Base-by-base conservation (phyloP, 2,888 invertebrate genomes). In the Galerucella calmariensis region DNA sequence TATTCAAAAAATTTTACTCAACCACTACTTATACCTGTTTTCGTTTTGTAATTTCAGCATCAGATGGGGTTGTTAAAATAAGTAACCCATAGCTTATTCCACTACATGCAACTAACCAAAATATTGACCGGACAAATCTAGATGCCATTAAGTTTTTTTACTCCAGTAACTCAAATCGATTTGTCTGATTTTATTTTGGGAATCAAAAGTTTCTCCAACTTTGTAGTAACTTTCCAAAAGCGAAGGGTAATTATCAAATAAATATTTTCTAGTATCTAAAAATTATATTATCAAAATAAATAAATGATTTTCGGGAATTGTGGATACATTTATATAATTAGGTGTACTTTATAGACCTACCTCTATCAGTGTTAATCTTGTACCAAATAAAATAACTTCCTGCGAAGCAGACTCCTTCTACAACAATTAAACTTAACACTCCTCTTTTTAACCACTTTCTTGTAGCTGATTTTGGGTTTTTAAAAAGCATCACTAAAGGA, bases 191-290 rank as follows among this genome's bases (percentile, higher is more conserved):
- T 84, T 89, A 75, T 87, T 88, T 56, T 90, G 88, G 0, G 84
- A 83, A 70, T 91, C 90, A 11, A 93, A 79, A 59, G 87, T 84
- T 87, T 94, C 94, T 72, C 94, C 94, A 44, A 93, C 81, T 80
- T 87, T 87, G 85, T 95, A 95, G 86, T 92, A 95, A 67, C 90
- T 88, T 79, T 94, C 91, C 77, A 95, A 87, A 48, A 92, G 84
- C 82, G 87, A 89, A 68, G 93, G 93, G 85, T 88, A 92, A 78
- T 93, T 92, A 72, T 92, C 89, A 86, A 89, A 88, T 86, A 93
- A 90, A 84, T 92, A 92, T 81, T 90, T 88, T 77, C 95, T 92
- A 83, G 92, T 93, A 87, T 92, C 95, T 95, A 89, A 89, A 76
- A 72, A 76, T 77, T 74, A 35, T 41, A 62, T 9, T 62, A 41